Evolutionary conservation across 2,888 invertebrate species (phyloP), one percentile per base, ranked within the genome.

Genomic region (Celastrina argiolus): DNA sequence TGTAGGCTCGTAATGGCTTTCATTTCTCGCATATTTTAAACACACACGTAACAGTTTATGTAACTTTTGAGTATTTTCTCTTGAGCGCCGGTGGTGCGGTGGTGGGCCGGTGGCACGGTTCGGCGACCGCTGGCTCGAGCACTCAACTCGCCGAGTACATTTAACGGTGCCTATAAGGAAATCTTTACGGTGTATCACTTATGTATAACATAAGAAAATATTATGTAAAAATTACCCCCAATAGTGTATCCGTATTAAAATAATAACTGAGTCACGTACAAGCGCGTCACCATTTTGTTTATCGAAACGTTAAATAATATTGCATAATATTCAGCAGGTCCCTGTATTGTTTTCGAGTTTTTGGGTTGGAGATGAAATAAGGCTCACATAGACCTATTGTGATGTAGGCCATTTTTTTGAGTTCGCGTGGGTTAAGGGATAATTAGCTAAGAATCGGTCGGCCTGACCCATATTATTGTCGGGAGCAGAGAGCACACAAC

Each of bases 121-220:
- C 89, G 88, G 83, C 90, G 89, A 88, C 90, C 90, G 87, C 81
- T 73, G 76, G 79, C 78, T 79, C 84, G 88, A 84, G 87, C 88
- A 87, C 82, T 90, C 87, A 87, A 87, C 88, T 85, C 84, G 73
- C 77, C 80, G 78, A 83, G 83, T 84, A 80, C 85, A 84, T 82
- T 81, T 88, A 88, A 89, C 87, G 86, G 87, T 86, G 84, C 79
- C 80, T 77, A n/a, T n/a, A n/a, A n/a, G n/a, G n/a, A n/a, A 74
- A 76, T 81, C 78, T 79, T 69, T 56, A 69, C 74, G 76, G 80
- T 77, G 74, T 77, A 76, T 80, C 76, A 79, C 75, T 79, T 77
- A 61, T 71, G 70, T 61, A 45, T 61, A 39, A 58, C 41, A 63
- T 63, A 51, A 63, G 45, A 68, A 65, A 66, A 58, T 56, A 59